Evolutionary conservation across 2,797 vertebrate genomes (phyloP), one percentile per base, ranked within the genome.

Genomic region (Trachurus trachurus): DNA sequence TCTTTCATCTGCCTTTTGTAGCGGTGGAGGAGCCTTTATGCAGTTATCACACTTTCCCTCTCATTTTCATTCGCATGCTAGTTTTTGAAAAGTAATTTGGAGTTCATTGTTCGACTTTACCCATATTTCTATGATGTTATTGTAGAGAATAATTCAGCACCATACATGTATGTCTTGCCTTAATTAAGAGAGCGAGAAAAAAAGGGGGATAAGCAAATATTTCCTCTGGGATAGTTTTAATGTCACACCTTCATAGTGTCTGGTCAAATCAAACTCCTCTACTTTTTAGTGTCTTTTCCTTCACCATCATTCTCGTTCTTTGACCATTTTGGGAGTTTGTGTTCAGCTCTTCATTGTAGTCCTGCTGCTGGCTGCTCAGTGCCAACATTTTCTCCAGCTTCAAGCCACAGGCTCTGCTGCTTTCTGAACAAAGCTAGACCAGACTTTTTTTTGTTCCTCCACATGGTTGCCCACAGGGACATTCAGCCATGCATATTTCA

Each of bases 341-440:
- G n/a, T 66, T 58, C 0, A 4, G 26, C 22, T 47, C 16, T 40
- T 64, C 47, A 54, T 58, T 58, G 39, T 71, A 59, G 26, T 63
- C 6, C 50, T 62, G 42, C 50, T 76, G 22, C 56, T 34, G 52
- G 63, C 58, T 63, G 29, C 66, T 10, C 9, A 16, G 13, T 66
- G 58, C 76, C 81, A 63, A 31, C 53, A 17, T 74, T 80, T 21
- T 54, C 45, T 39, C 44, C 53, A 26, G 13, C 39, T 63, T 67
- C 6, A 40, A 31, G 39, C 58, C 29, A 3, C 42, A 45, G 29
- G 31, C 45, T 69, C 52, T 67, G 58, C 53, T 69, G 68, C 68
- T 68, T 58, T 74, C 4, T 21, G 19, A 59, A 16, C 40, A 71
- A 67, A 74, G 29, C 15, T 22, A 44, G 34, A 52, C 26, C 21